A percentile compares a stretch with the other conserved stretches of the same genome.
phyloP scores from a whole-genome alignment of 2,797 vertebrate genomes.

The Aythya fuligula region DNA sequence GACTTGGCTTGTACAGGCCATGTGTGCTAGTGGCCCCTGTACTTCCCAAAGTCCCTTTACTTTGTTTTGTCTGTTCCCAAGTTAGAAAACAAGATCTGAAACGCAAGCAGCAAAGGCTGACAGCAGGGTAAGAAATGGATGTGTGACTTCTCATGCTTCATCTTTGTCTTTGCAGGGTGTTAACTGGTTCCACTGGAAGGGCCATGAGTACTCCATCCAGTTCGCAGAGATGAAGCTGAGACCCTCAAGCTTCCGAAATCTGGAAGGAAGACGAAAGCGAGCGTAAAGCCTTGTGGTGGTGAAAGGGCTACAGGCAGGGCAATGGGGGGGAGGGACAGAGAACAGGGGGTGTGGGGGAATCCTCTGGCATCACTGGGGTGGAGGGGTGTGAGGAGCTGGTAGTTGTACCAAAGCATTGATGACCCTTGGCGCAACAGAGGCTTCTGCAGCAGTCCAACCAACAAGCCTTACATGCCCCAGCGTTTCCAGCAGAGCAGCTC shows the following conservation, averaged over 20 bases:
- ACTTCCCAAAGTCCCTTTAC: not conserved
- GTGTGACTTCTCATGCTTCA: not conserved
- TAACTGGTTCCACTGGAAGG: constrained; percentile 99
- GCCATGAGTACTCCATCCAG: constrained; percentile 93
- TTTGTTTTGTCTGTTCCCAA: not conserved
- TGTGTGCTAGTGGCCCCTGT: too few relatives aligned
- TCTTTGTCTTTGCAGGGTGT: constrained; percentile 83
- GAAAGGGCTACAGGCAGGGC: not conserved
- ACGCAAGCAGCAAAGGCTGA: not conserved
- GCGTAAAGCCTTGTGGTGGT: constrained; percentile 77
- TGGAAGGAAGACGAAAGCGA: constrained; percentile 93
- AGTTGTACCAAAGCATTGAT: constrained; percentile 64
- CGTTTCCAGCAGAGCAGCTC: constrained; percentile 1
- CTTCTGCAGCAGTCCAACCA: constrained; percentile 16
- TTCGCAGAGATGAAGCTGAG: constrained; percentile 97
- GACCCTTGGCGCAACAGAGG: constrained; percentile 13
- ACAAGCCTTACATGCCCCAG: constrained; percentile 42
- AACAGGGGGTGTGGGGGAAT: constrained; percentile 3
- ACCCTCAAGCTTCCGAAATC: constrained; percentile 92
- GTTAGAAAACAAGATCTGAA: not conserved
- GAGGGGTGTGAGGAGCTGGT: constrained; percentile 33
- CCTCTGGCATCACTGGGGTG: constrained; percentile 29
- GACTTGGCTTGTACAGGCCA: not conserved
- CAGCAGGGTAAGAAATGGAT: rapidly evolving
- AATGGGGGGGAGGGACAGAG: not conserved